A percentile compares a stretch with the other conserved stretches of the same genome.
phyloP scores from a whole-genome alignment of 2,888 invertebrate species.

The Ectobius pallidus region DNA sequence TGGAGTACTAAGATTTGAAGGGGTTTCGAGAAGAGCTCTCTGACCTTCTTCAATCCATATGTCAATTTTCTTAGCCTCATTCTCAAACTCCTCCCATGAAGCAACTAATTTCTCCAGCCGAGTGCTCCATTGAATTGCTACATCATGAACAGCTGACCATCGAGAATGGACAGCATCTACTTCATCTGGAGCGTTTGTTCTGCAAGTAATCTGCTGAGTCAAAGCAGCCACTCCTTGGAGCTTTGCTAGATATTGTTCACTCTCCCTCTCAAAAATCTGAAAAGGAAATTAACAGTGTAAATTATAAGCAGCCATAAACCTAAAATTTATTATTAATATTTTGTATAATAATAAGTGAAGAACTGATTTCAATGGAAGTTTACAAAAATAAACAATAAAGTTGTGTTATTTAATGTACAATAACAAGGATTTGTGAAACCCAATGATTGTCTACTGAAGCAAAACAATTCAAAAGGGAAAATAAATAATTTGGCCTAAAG shows the following conservation, averaged over 20 bases:
- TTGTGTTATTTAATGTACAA: too few species aligned
- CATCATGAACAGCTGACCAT: slow-evolving; percentile 75
- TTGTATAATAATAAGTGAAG: too few species aligned
- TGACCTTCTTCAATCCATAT: slow-evolving; percentile 76
- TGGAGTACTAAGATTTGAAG: slow-evolving; percentile 68
- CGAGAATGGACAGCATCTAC: slow-evolving; percentile 53
- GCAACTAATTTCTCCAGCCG: slow-evolving; percentile 79
- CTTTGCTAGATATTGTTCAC: slow-evolving; percentile 75
- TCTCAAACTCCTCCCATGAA: slow-evolving; percentile 84
- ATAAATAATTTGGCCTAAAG: too few species aligned
- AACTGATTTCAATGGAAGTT: too few species aligned
- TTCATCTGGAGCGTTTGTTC: slow-evolving; percentile 64
- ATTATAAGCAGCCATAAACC: neutral
- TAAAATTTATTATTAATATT: too few species aligned
- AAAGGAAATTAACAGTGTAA: slow-evolving; percentile 28
- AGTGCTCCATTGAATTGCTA: slow-evolving; percentile 76
- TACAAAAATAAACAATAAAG: too few species aligned
- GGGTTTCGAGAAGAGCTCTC: slow-evolving; percentile 63
- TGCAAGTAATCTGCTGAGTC: slow-evolving; percentile 76
- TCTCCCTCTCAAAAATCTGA: slow-evolving; percentile 73
- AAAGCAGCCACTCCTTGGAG: slow-evolving; percentile 75
- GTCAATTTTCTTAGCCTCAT: slow-evolving; percentile 75
- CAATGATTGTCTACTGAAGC: too few species aligned
- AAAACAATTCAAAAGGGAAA: too few species aligned
- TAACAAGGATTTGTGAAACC: too few species aligned